Conservation (phyloP, 1,140 invertebrate genomes). For the Drosophila ironensis region DNA sequence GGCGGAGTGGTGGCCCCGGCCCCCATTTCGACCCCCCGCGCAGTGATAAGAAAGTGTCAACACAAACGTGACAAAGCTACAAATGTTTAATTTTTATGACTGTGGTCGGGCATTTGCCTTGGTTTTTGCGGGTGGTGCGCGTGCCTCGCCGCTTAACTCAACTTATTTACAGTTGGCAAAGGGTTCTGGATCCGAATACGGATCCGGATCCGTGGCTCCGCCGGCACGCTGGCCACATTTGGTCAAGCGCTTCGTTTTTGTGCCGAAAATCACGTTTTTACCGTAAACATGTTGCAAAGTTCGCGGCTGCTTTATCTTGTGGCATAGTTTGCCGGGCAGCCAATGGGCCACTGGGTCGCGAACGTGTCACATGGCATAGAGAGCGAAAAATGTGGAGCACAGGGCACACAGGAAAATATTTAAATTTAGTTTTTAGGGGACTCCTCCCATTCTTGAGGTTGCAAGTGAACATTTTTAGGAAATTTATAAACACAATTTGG, state of each 20-base stretch:
- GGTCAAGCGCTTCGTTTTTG: constrained; percentile 65
- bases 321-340: constrained; percentile 51
- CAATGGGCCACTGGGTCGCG: constrained; percentile 45
- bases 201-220: not conserved
- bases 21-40: constrained; percentile 30
- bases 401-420: constrained; percentile 57
- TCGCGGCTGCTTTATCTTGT: constrained; percentile 72
- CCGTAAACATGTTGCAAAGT: constrained; percentile 80
- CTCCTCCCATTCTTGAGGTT: too few relatives aligned
- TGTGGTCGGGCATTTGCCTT: constrained; percentile 22
- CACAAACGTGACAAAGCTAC: constrained; percentile 80
- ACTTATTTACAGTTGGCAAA: constrained; percentile 74
- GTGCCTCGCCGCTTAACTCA: constrained; percentile 64
- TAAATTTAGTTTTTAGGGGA: constrained; percentile 53
- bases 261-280: constrained; percentile 78
- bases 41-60: constrained; percentile 80
- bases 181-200: constrained; percentile 26
- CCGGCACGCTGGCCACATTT: constrained; percentile 60
- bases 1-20: not conserved
- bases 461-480: too few relatives aligned
- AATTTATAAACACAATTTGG: not conserved
- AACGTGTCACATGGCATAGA: constrained; percentile 48
- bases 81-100: constrained; percentile 80
- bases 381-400: not conserved
- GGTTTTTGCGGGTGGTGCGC: constrained; percentile 19